Conservation (phyloP, 2,113 vertebrate species). For the Onychostoma macrolepis region DNA sequence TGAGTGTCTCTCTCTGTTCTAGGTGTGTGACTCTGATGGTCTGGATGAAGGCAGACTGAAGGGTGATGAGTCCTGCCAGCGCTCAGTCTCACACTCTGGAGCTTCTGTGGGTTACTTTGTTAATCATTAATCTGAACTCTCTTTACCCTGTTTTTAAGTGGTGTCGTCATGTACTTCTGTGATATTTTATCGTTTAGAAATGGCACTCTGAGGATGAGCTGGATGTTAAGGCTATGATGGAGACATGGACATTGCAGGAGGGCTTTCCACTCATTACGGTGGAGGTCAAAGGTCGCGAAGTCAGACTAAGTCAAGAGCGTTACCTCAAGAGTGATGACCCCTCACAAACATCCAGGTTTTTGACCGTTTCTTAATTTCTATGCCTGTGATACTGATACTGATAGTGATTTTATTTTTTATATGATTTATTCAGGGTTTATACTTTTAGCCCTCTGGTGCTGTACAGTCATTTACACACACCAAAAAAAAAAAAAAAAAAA, state of each 20-base stretch:
- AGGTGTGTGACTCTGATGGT: constrained; percentile 80
- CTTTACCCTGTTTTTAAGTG: neutral
- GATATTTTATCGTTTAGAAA: constrained; percentile 65
- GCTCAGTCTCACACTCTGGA: constrained; percentile 61
- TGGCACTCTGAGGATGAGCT: constrained; percentile 77
- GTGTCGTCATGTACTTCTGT: neutral
- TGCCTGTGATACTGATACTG: neutral
- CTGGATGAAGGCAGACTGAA: constrained; percentile 60
- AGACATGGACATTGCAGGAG: constrained; percentile 91
- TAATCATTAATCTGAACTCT: neutral
- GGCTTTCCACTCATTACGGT: constrained; percentile 88
- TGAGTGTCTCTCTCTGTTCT: neutral
- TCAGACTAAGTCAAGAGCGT: constrained; percentile 83
- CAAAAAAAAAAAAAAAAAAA: no score
- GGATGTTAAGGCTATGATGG: constrained; percentile 85
- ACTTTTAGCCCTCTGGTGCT: neutral
- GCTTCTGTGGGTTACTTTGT: constrained; percentile 69
- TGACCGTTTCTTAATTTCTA: neutral
- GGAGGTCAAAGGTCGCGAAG: constrained; percentile 78
- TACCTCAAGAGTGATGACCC: constrained; percentile 75
- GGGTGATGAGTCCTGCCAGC: constrained; percentile 76
- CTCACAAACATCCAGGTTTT: constrained; percentile 75
- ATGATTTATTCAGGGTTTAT: neutral
- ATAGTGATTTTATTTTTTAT: neutral
- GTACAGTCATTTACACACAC: no score